Conservation (phyloP, 2,113 vertebrate species). For the Mustela nigripes region DNA sequence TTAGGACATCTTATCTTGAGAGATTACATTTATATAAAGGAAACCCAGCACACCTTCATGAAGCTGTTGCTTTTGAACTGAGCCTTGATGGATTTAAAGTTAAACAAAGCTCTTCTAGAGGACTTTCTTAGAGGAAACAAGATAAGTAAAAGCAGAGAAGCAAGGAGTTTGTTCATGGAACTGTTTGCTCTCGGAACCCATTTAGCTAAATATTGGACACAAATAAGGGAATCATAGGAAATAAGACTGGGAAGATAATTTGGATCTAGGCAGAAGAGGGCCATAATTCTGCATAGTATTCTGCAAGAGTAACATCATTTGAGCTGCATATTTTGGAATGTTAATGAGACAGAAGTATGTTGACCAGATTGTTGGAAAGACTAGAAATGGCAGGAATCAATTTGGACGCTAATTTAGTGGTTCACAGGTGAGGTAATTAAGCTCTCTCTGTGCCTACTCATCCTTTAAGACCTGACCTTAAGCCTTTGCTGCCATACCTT, state of each 20-base stretch:
- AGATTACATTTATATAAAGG: slow-evolving; percentile 2
- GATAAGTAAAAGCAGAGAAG: neutral
- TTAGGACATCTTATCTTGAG: neutral
- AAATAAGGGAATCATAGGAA: neutral
- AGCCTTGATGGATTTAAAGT: slow-evolving; percentile 24
- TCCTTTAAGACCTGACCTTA: neutral
- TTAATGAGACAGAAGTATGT: neutral
- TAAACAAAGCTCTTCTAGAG: neutral
- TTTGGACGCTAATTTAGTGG: neutral
- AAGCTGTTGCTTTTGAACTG: neutral
- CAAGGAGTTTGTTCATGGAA: neutral
- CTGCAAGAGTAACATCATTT: neutral
- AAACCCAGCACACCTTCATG: neutral
- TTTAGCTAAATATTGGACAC: neutral
- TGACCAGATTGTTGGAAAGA: neutral
- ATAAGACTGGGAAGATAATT: neutral
- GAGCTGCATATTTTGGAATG: neutral
- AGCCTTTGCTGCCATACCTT: neutral
- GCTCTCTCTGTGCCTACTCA: neutral
- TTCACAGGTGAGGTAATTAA: neutral
- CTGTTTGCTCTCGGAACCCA: neutral
- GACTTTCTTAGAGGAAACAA: neutral
- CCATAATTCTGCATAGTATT: slow-evolving; percentile 22
- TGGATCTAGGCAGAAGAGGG: neutral
- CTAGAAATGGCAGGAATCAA: neutral